Percentiles rank a stretch among this genome's conserved stretches.
Conservation (phyloP, 2,888 invertebrate genomes). For the Rutpela maculata region DNA sequence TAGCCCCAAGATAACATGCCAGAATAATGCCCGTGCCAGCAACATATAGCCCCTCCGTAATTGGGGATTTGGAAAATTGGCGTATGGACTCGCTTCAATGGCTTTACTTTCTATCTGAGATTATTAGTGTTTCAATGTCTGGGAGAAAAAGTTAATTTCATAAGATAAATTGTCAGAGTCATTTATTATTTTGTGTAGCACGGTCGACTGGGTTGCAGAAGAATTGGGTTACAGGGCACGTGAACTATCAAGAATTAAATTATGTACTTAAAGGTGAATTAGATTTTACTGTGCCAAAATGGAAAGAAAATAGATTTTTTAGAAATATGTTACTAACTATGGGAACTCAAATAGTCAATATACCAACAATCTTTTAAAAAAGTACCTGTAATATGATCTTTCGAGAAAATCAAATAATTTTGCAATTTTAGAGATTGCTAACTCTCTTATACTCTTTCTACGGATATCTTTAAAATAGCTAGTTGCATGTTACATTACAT, state of each 20-base stretch:
- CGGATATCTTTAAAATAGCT: no score
- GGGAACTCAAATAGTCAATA: no score
- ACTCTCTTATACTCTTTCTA: no score
- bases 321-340: no score
- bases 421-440: no score
- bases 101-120: constrained; percentile 29
- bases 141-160: constrained; percentile 1
- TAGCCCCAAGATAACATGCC: constrained; percentile 36
- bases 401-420: no score
- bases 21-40: constrained; percentile 31
- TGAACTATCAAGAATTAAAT: not conserved
- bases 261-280: no score
- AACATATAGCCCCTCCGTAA: constrained; percentile 35
- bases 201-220: not conserved
- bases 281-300: no score
- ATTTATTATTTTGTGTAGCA: not conserved
- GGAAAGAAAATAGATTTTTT: no score
- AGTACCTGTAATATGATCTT: no score
- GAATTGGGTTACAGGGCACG: not conserved
- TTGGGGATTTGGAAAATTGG: constrained; percentile 43
- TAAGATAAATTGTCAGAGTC: not conserved
- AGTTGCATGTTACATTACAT: no score
- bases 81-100: constrained; percentile 38
- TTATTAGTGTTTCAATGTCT: constrained; percentile 32
- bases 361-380: no score